Conservation (phyloP, 2,113 vertebrate species). For the Maccullochella peelii region DNA sequence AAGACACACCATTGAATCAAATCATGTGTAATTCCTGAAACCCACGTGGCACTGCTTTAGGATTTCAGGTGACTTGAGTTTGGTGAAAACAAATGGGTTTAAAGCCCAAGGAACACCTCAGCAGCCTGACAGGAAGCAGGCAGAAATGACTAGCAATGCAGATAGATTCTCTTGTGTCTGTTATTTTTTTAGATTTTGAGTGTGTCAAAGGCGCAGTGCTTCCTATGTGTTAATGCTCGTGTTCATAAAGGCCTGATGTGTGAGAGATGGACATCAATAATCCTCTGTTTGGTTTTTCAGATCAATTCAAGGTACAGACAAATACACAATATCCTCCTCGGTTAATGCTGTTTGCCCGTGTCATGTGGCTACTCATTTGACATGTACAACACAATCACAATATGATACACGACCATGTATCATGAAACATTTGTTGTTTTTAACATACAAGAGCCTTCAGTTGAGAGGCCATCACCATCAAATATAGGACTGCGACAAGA, state of each 20-base stretch:
- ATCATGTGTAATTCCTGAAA: slow-evolving; percentile 37
- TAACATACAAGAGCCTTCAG: slow-evolving; percentile 87
- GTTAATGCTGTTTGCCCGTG: slow-evolving; percentile 80
- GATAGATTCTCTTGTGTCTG: slow-evolving; percentile 14
- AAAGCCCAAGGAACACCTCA: slow-evolving; percentile 38
- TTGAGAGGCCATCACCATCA: slow-evolving; percentile 73
- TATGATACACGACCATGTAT: slow-evolving; percentile 87
- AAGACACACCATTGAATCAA: slow-evolving; percentile 57
- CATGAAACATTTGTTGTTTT: slow-evolving; percentile 81
- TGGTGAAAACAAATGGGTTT: slow-evolving; percentile 19
- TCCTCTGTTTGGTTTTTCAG: slow-evolving; percentile 51
- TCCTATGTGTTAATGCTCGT: slow-evolving; percentile 35
- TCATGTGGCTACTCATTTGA: slow-evolving; percentile 84
- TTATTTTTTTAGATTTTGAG: slow-evolving; percentile 40
- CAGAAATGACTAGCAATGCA: slow-evolving; percentile 39
- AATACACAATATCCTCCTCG: slow-evolving; percentile 81
- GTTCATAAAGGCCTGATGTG: slow-evolving; percentile 58
- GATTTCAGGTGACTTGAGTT: slow-evolving; percentile 32
- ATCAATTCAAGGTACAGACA: slow-evolving; percentile 76
- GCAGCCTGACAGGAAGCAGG: slow-evolving; percentile 50
- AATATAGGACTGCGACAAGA: slow-evolving; percentile 74
- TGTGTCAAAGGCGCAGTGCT: slow-evolving; percentile 35
- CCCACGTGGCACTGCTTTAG: slow-evolving; percentile 5
- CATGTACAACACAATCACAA: slow-evolving; percentile 88
- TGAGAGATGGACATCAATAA: slow-evolving; percentile 58